Percentiles rank a stretch among this genome's conserved stretches.
Evolutionary conservation across 2,797 vertebrate genomes (phyloP).

Genomic region (Oceanodroma leucorhoa): DNA sequence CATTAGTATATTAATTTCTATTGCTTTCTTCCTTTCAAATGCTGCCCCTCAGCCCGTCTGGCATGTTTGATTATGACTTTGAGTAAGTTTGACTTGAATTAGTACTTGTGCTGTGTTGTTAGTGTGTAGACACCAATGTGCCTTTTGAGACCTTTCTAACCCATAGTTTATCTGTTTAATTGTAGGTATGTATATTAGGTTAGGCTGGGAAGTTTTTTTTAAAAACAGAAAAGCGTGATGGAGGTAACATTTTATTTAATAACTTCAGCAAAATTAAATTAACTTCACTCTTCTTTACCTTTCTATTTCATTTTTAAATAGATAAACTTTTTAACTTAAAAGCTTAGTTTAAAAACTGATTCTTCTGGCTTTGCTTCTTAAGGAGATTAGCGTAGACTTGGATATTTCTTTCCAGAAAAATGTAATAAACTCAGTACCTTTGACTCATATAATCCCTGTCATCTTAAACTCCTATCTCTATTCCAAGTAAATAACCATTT

Average conservation of each 20-base stretch:
- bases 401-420: conserved; percentile 61
- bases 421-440: conserved; percentile 43
- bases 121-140: conserved; percentile 75
- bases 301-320: conserved; percentile 70
- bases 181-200: conserved; percentile 84
- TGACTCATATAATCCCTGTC: conserved; percentile 21
- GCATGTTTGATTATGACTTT: conserved; percentile 99
- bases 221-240: conserved; percentile 81
- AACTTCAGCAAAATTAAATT: conserved; percentile 77
- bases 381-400: conserved; percentile 67
- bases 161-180: conserved; percentile 83
- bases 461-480: conserved; percentile 18
- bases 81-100: conserved; percentile 97
- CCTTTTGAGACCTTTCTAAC: conserved; percentile 72
- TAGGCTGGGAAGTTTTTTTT: conserved; percentile 81
- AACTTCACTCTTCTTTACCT: conserved; percentile 73
- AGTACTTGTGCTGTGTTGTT: conserved; percentile 85
- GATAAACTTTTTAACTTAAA: conserved; percentile 63
- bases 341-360: conserved; percentile 67
- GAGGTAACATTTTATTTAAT: conserved; percentile 84
- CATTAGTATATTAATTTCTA: conserved; percentile 91
- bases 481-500: conserved; percentile 32
- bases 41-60: conserved; percentile 97
- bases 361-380: conserved; percentile 76
- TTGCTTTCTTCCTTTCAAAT: conserved; percentile 95